A percentile compares a stretch with the other conserved stretches of the same genome.
These are phyloP conservation scores for Vidua chalybeata DNA, from an alignment of 2,113 vertebrate species.

Conservation along the genomic window DNA sequence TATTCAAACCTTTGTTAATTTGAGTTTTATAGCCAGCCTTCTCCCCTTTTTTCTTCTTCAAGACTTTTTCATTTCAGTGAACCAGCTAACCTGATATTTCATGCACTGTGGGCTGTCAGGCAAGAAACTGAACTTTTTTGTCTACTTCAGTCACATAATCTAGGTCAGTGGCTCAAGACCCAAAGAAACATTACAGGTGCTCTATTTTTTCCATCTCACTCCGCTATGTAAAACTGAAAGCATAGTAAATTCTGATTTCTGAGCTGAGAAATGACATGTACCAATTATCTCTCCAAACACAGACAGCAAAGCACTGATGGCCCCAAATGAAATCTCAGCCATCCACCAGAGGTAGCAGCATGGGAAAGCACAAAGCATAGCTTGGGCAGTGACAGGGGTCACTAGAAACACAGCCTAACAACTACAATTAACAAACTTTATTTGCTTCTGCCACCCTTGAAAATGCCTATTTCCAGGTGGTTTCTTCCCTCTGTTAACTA, in stretches of 20 bases:
- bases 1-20: not conserved
- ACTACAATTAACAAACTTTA: not conserved
- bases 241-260: not conserved
- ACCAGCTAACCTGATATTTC: not conserved
- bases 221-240: not conserved
- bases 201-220: not conserved
- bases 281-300: not conserved
- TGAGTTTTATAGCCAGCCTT: not conserved
- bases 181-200: not conserved
- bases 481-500: not conserved
- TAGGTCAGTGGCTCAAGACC: not conserved
- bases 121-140: not conserved
- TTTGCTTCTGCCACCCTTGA: not conserved
- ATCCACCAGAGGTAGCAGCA: not conserved
- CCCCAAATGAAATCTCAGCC: not conserved
- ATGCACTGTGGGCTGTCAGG: not conserved
- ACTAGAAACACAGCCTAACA: not conserved
- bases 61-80: not conserved
- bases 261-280: fast-evolving
- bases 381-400: not conserved
- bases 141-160: not conserved
- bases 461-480: not conserved
- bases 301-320: not conserved
- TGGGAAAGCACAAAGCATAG: not conserved
- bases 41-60: not conserved